These are phyloP conservation scores for Lordiphosa clarofinis DNA, from an alignment of 1,140 invertebrate genomes.

Conservation along the genomic window DNA sequence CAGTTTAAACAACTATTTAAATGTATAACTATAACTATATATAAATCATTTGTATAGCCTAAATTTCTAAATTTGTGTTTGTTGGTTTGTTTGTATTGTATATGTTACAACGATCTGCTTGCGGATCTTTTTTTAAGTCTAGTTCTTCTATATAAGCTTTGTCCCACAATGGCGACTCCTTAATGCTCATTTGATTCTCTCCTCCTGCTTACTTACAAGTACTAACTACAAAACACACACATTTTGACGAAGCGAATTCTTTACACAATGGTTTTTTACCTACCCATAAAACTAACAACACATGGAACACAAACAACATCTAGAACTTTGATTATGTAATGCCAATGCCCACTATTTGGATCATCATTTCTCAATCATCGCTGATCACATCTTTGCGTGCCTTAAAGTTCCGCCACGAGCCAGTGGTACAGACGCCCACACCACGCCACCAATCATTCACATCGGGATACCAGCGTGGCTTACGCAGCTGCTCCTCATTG, in stretches of 20 bases:
- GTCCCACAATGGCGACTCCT: background rate
- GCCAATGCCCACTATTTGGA: constrained; percentile 57
- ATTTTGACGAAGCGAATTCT: constrained; percentile 16
- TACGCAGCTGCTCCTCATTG: constrained; percentile 83
- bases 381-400: constrained; percentile 79
- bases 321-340: constrained; percentile 43
- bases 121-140: constrained; percentile 48
- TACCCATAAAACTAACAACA: constrained; percentile 28
- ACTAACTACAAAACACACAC: background rate
- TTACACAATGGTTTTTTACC: constrained; percentile 22
- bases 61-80: constrained; percentile 6
- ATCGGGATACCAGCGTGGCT: constrained; percentile 87
- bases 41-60: constrained; percentile 56
- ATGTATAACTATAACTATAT: constrained; percentile 38
- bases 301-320: constrained; percentile 18
- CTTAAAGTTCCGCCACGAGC: constrained; percentile 84
- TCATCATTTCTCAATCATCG: constrained; percentile 72
- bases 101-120: constrained; percentile 66
- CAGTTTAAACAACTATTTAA: constrained; percentile 58
- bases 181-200: too few relatives aligned
- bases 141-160: constrained; percentile 50
- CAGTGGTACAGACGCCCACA: constrained; percentile 84
- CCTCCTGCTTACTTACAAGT: too few relatives aligned
- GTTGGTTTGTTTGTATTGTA: constrained; percentile 49
- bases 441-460: constrained; percentile 94